phyloP scores from a whole-genome alignment of 2,888 invertebrate species.

The Drosophila neutralis region DNA sequence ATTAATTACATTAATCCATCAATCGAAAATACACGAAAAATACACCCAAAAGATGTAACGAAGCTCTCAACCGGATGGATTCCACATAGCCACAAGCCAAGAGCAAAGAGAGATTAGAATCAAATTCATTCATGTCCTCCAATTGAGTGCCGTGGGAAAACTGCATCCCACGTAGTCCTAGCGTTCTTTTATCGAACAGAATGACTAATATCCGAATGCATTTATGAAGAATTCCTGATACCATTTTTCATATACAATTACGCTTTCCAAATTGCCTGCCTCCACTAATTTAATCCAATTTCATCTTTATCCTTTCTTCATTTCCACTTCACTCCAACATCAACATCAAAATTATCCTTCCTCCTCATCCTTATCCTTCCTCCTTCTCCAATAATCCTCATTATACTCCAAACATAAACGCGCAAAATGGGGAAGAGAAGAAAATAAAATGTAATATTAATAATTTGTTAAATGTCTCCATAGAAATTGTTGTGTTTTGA shows the following conservation, averaged over 20 bases:
- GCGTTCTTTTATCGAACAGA: conserved; percentile 35
- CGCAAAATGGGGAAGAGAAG: conserved; percentile 74
- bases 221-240: conserved; percentile 54
- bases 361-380: conserved; percentile 62
- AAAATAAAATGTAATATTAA: conserved; percentile 77
- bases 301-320: conserved; percentile 41
- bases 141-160: conserved; percentile 51
- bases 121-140: conserved; percentile 39
- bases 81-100: conserved; percentile 41
- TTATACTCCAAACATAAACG: conserved; percentile 78
- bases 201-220: conserved; percentile 58
- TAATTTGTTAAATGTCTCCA: conserved; percentile 60
- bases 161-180: conserved; percentile 72
- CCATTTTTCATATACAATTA: conserved; percentile 39
- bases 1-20: conserved; percentile 39
- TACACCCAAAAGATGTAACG: conserved; percentile 36
- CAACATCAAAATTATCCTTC: conserved; percentile 61
- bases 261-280: conserved; percentile 64
- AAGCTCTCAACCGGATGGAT: conserved; percentile 33
- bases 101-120: conserved; percentile 37
- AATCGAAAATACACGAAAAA: conserved; percentile 39
- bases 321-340: conserved; percentile 50
- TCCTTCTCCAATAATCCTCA: conserved; percentile 70
- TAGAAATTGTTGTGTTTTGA: conserved; percentile 49
- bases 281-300: conserved; percentile 67